Evolutionary conservation across 1,140 invertebrate species (phyloP), one percentile per base, ranked within the genome.

Genomic region (Achatina immaculata): DNA sequence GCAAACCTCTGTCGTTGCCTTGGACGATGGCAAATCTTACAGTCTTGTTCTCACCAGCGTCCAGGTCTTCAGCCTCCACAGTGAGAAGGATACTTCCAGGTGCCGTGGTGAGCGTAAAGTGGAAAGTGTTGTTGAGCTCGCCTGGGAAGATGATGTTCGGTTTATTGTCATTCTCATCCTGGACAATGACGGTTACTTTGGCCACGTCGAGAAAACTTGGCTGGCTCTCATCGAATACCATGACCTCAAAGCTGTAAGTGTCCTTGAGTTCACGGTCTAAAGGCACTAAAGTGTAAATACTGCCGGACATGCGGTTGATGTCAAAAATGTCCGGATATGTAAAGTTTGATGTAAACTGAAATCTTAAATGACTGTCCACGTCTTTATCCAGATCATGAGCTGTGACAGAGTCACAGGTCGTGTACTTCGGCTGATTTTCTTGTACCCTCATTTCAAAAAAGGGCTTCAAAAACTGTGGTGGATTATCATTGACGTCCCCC

Each of bases 211-310:
- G 95, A 87, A 96, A 95, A 0, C 95, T 94, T 21, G 96, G 96
- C 83, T 94, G 94, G 24, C 96, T 97, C 92, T 97, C 96, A 92
- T 99, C 97, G 90, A 94, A 95, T 0, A 97, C 97, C n/a, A 96
- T 93, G 0, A 99, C 94, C 80, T 94, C 92, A 81, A 99, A 94
- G 88, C 95, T 94, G 90, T 97, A 98, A 51, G 94, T 89, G 14
- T 95, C 94, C 68, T 94, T 94, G 93, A 98, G 97, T 93, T 99
- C 97, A 82, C 96, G 93, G 90, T 98, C 97, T 69, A 99, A 92
- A 86, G 93, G 92, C 24, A 92, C 93, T 80, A 94, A 94, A 36
- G 84, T 82, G 40, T 78, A 81, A 45, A 90, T 81, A 4, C 96
- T 93, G 0, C 97, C 97, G 0, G 95, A 95, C 87, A 98, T 96